Percentiles rank a stretch among this genome's conserved stretches.
Evolutionary conservation across 1,140 invertebrate genomes (phyloP).

Genomic region (Lethocerus indicus): DNA sequence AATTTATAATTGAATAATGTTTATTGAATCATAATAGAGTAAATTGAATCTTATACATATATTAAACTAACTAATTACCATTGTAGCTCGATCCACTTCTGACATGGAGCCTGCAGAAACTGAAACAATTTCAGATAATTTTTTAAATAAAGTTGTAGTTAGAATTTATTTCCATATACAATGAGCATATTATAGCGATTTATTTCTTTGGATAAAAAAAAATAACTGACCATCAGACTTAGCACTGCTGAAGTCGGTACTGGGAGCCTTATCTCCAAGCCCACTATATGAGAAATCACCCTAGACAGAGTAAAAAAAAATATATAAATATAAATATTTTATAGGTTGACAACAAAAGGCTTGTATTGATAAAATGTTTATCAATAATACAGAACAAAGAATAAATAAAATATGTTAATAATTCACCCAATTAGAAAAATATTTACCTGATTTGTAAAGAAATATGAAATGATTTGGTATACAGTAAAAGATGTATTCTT

Average conservation of each 20-base stretch:
- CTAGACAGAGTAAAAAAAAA: constrained; percentile 30
- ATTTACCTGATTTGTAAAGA: too few relatives aligned
- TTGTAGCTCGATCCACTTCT: constrained; percentile 74
- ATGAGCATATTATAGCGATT: not conserved
- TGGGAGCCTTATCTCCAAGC: constrained; percentile 83
- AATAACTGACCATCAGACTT: constrained; percentile 74
- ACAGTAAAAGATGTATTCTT: too few relatives aligned
- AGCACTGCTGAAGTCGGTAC: constrained; percentile 87
- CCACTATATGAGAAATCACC: constrained; percentile 84
- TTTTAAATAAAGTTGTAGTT: too few relatives aligned
- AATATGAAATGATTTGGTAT: too few relatives aligned
- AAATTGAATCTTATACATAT: not conserved
- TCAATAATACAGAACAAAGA: too few relatives aligned
- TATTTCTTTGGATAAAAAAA: not conserved
- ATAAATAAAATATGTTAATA: too few relatives aligned
- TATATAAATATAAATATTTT: constrained; percentile 6
- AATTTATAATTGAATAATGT: not conserved
- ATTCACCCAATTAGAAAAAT: too few relatives aligned
- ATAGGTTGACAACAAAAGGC: too few relatives aligned
- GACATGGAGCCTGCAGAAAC: constrained; percentile 86
- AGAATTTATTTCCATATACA: not conserved
- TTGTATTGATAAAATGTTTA: too few relatives aligned
- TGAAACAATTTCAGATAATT: constrained; percentile 31
- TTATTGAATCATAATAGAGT: too few relatives aligned
- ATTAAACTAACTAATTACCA: constrained; percentile 35